phyloP scores from a whole-genome alignment of 2,888 invertebrate genomes.

The Harpalus rubripes region DNA sequence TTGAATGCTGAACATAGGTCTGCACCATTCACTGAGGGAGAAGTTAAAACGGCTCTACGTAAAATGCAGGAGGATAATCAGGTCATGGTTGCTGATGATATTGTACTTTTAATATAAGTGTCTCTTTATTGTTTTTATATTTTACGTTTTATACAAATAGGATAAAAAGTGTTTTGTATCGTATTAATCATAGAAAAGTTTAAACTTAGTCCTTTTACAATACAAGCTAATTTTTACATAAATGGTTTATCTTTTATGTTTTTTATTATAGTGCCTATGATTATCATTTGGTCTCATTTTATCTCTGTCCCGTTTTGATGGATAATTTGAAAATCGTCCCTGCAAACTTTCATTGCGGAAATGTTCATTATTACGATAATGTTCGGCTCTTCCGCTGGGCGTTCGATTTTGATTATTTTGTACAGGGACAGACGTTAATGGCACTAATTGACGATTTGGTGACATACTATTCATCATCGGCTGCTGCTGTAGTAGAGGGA shows the following conservation, averaged over 20 bases:
- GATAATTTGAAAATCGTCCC: constrained; percentile 79
- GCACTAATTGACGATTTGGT: neutral
- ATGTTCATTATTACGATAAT: constrained; percentile 31
- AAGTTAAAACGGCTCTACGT: constrained; percentile 88
- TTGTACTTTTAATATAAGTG: constrained; percentile 88
- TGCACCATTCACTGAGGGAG: constrained; percentile 82
- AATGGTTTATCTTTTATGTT: constrained; percentile 52
- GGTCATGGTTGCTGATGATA: constrained; percentile 93
- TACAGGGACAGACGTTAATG: constrained; percentile 22
- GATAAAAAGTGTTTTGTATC: constrained; percentile 20
- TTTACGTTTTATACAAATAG: constrained; percentile 12
- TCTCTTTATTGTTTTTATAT: neutral
- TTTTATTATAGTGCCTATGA: constrained; percentile 67
- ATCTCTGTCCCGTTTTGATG: constrained; percentile 73
- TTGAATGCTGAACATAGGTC: constrained; percentile 82
- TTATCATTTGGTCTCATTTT: constrained; percentile 57
- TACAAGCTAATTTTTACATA: constrained; percentile 29
- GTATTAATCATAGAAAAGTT: neutral
- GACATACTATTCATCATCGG: constrained; percentile 7
- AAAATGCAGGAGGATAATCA: constrained; percentile 94
- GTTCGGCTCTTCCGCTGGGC: constrained; percentile 33
- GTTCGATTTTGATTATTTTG: constrained; percentile 40
- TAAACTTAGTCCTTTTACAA: neutral
- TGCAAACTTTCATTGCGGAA: constrained; percentile 77
- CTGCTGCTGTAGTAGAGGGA: neutral